Conservation (phyloP, 2,888 invertebrate species). For the Plagodis pulveraria region DNA sequence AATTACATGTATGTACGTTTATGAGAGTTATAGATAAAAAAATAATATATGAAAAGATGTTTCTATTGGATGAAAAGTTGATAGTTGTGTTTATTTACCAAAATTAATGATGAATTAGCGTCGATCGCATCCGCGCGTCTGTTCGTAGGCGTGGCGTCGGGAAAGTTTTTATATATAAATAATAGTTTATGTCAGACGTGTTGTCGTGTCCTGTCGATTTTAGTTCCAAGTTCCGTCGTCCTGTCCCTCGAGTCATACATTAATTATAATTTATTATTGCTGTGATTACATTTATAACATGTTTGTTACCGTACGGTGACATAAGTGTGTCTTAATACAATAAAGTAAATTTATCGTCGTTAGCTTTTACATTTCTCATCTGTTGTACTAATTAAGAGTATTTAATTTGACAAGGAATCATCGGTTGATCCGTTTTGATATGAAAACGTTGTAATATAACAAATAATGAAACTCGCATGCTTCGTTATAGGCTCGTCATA, state of each 20-base stretch:
- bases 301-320: conserved; percentile 41
- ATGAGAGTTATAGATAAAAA: conserved; percentile 73
- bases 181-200: conserved; percentile 74
- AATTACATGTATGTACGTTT: conserved; percentile 73
- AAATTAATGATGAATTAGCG: conserved; percentile 73
- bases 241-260: conserved; percentile 65
- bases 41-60: conserved; percentile 81
- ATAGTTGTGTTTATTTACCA: conserved; percentile 80
- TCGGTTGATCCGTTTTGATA: conserved; percentile 32
- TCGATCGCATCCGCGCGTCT: conserved; percentile 47
- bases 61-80: conserved; percentile 79
- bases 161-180: conserved; percentile 32
- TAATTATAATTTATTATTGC: conserved; percentile 79
- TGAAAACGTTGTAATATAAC: not conserved
- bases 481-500: conserved; percentile 31
- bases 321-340: conserved; percentile 53
- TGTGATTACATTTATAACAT: conserved; percentile 80
- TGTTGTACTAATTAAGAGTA: conserved; percentile 9
- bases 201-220: conserved; percentile 72
- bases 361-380: conserved; percentile 35
- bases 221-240: conserved; percentile 71
- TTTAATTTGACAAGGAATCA: conserved; percentile 61
- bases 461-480: conserved; percentile 19
- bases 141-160: not conserved
- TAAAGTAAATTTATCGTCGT: conserved; percentile 27